Evolutionary conservation across 1,140 invertebrate species (phyloP), one percentile per base, ranked within the genome.

Genomic region (Eumeta japonica): DNA sequence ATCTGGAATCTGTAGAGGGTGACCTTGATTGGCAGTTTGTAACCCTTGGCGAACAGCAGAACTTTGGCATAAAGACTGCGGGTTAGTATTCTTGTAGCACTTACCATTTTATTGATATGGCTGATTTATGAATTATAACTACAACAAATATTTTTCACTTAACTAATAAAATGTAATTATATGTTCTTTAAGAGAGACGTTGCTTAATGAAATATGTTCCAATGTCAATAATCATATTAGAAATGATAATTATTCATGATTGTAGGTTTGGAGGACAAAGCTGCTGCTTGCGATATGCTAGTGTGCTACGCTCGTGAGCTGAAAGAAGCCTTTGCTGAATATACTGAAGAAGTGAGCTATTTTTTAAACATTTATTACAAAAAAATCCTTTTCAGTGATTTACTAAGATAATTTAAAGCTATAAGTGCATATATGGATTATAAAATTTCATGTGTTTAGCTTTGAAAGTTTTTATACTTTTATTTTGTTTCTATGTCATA

Each of bases 1-100:
- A 92, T 55, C 83, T 92, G 62, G 84, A 90, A 54, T 85, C 85
- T 28, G 83, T 96, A 29, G 90, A 95, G 57, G 84, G 86, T 32
- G 93, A 97, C 65, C 82, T 91, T 4, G 95, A 98, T 53, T 99
- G 97, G 96, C 92, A 98, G 52, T 98, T 98, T 72, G 91, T 99
- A 13, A 93, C 90, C 10, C 79, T 99, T 3, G 95, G 95, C 3
- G 95, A 99, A 60, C 92, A 96, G 68, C 90, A 94, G 61, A 94
- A 93, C 62, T 93, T 94, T 62, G 92, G 90, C 28, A 92, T 94
- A 27, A 86, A 89, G 55, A 94, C 92, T 18, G 88, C 90, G 28
- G 88, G 85, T 82, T 47, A 39, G 37, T 41, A 7, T 7, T n/a
- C 5, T 24, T n/a, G n/a, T n/a, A n/a, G n/a, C n/a, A n/a, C n/a